Evolutionary conservation across 1,140 invertebrate species (phyloP).

Genomic region (Venustaconcha ellipsiformis): DNA sequence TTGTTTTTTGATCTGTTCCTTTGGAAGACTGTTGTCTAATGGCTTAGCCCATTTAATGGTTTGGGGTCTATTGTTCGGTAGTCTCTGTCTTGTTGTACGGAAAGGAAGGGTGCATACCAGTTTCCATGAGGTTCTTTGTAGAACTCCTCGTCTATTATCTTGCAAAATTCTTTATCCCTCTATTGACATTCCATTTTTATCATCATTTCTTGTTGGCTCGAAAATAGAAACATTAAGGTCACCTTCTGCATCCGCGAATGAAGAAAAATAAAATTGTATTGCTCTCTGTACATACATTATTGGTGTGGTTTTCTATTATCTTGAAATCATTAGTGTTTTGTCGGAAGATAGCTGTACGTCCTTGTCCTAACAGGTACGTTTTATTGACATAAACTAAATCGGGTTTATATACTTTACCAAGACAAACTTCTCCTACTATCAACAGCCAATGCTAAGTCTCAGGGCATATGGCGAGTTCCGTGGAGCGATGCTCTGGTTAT

Average conservation of each 20-base stretch:
- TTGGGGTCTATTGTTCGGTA: constrained; percentile 32
- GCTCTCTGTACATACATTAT: neutral
- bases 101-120: constrained; percentile 41
- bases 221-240: constrained; percentile 16
- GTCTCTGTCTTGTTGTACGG: neutral
- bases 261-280: too few relatives aligned
- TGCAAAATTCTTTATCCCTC: constrained; percentile 32
- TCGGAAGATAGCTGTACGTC: constrained; percentile 8
- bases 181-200: constrained; percentile 20
- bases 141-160: constrained; percentile 30
- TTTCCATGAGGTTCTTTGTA: constrained; percentile 8
- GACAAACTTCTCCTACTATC: constrained; percentile 29
- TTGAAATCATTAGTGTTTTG: constrained; percentile 13
- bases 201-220: constrained; percentile 11
- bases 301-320: constrained; percentile 3
- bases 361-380: constrained; percentile 17
- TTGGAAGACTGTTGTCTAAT: neutral
- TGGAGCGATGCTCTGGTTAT: constrained; percentile 19
- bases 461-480: constrained; percentile 24
- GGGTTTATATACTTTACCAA: constrained; percentile 9
- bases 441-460: constrained; percentile 34
- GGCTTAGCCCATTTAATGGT: constrained; percentile 10
- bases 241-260: neutral
- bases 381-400: constrained; percentile 13
- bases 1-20: constrained; percentile 15